Evolutionary conservation across 2,797 vertebrate species (phyloP), one percentile per base, ranked within the genome.

Genomic region (Erpetoichthys calabaricus): DNA sequence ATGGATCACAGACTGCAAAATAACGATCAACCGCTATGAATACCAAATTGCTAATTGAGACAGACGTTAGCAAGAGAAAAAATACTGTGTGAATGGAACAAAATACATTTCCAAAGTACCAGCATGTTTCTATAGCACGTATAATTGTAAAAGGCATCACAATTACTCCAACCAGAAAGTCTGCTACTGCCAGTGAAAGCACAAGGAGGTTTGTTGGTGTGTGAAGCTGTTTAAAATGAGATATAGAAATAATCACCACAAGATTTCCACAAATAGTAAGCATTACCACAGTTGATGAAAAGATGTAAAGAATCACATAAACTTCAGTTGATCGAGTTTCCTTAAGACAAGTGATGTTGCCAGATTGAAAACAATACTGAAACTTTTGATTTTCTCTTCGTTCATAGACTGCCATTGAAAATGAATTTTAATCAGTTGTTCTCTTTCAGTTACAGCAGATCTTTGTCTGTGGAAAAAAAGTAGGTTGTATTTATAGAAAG

Each of bases 141-240:
- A 49, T 49, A 7, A 49, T 49, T 7, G 7, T 3, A n/a, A 7
- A 49, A 49, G 47, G 47, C 47, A 49, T 49, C 5, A 49, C 47
- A 49, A 49, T 49, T 49, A n/a, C 5, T 49, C 47, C 47, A 7
- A 49, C n/a, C 7, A 49, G 47, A 49, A 49, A 49, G n/a, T 49
- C 47, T 49, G 47, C n/a, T 49, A 49, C 25, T 25, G 25, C 25
- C 25, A 25, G 25, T 25, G 25, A 25, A 25, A 25, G 25, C 25
- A 25, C 25, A 49, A 49, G 47, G 47, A 49, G n/a, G 47, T 49
- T 49, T 7, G 47, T 49, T 49, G 47, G 47, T 49, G 47, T 49
- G n/a, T 49, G 47, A n/a, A 49, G 47, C 47, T 49, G 47, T n/a
- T 49, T 49, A n/a, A 49, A 49, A 49, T 49, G 47, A 49, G 47